Base-by-base conservation (phyloP, 1,140 invertebrate species). In the Brevipalpus yothersi region DNA sequence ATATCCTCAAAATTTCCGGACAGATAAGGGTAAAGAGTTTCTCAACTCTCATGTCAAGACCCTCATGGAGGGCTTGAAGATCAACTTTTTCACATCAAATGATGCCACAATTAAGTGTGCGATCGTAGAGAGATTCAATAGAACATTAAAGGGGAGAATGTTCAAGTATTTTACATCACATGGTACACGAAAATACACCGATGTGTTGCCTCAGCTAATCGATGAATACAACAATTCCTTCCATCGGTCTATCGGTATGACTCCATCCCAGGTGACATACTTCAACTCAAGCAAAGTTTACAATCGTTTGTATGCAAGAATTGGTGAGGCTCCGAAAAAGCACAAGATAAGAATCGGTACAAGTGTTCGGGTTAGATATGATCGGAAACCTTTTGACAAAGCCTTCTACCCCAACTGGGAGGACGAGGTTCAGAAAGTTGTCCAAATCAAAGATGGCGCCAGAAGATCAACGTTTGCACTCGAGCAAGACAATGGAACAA, bases 71-170 rank as follows among this genome's bases (percentile, higher is more conserved):
- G 58, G 68, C 31, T 66, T 67, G 61, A 66, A n/a, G 12, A 70
- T 75, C 45, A 69, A 72, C 63, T 65, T 72, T 62, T 74, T 72
- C 64, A 43, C 43, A 21, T 70, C 64, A 4, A 72, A 71, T 23
- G 71, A 68, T 67, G 68, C 64, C 57, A 64, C 63, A 53, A 45
- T 51, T 47, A 77, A 76, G 68, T 72, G 71, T 19, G 67, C 68
- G 17, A 68, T 73, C 53, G 69, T 70, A 43, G 74, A 75, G 66
- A 55, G 73, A 60, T 71, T 74, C 57, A 72, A 73, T 65, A 62
- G 70, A 63, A 75, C 70, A 13, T 60, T 76, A 51, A 75, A 73
- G 68, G 62, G 56, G 17, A 70, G 68, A 65, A 67, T 75, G 63
- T 75, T 66, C 63, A 68, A 67, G 58, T 72, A 64, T 56, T 75